Base-by-base conservation (phyloP, 1,140 invertebrate species). In the Lasioglossum albipes region DNA sequence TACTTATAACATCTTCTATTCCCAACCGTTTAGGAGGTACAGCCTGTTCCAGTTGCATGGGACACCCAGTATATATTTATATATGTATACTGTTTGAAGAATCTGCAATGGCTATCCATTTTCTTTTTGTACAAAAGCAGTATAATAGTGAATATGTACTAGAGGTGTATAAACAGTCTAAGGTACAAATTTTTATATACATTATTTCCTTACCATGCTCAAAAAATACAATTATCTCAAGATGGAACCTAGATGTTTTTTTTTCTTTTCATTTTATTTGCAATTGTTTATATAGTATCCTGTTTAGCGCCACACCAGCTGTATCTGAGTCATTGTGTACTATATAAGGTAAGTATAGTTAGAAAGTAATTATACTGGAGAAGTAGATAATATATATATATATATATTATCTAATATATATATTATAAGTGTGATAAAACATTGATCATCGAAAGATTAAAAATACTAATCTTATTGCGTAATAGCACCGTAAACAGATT, bases 211-310 rank as follows among this genome's bases (percentile, higher is more conserved):
- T 75, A 59, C 52, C 57, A 42, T 36, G 16, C 45, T 74, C 13
- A 74, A 65, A 80, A 74, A 80, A 74, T 75, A 68, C 75, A 54
- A 78, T 75, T 68, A 67, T 27, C 36, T 72, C 22, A 22, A 65
- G 16, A 22, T 27, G 20, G 36, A 49, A 75, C 42, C 41, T 59
- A 22, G 13, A 57, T 22, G 52, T 54, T 54, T 54, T 54, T 54
- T 54, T 20, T 57, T 16, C 2, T 45, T 36, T 36, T 36, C 36
- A 3, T 36, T 36, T 18, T 31, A 54, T 73, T 52, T 10, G n/a
- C 45, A 36, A 72, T 64, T 31, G 27, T 65, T n/a, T 13, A 36
- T 64, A 64, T n/a, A 22, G 16, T 62, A 62, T 78, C 41, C 45
- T 27, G 27, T 69, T 75, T 80, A 75, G 49, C 59, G 31, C 54